Evolutionary conservation across 1,140 invertebrate genomes (phyloP), one percentile per base, ranked within the genome.

Genomic region (Tetramorium simillimum): DNA sequence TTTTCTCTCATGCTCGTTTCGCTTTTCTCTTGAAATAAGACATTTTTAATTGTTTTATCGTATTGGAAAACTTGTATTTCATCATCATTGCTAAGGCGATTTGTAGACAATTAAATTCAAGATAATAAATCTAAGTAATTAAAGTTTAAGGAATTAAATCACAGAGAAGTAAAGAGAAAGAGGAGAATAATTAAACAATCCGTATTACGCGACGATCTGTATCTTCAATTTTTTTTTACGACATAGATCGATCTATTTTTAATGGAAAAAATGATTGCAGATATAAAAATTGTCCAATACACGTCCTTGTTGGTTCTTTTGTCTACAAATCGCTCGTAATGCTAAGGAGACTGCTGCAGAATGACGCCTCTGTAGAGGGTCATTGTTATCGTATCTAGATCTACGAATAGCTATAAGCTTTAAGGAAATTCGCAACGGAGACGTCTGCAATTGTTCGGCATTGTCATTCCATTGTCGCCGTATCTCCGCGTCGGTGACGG

Each of bases 401-500:
- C 69, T 84, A 49, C 46, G 40, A 75, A 49, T 60, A 75, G 40
- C 24, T 60, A 72, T 46, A 58, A 84, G 24, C 40, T 24, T 58
- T 70, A 56, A 60, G 43, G 43, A 37, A 84, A 73, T 18, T 73
- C 14, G 53, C 53, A 43, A 49, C 40, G 10, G 40, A 73, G 65
- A 82, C 51, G 53, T 16, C 43, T 43, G 46, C 63, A 53, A 81
- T 73, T 73, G 80, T 43, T 73, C 69, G 40, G 49, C 40, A 84
- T 73, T 84, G 69, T 73, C 53, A 37, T 84, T 84, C 69, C 43
- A 75, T 84, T 84, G 69, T 84, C 53, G 28, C 5, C 69, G 67
- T 75, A 84, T 75, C 69, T 75, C 18, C 69, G 24, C 69, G 21
- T n/a, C 53, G 53, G 3, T 28, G 69, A 82, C 51, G 60, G 12